Conservation (phyloP, 1,140 invertebrate genomes). For the Nebria ingens region DNA sequence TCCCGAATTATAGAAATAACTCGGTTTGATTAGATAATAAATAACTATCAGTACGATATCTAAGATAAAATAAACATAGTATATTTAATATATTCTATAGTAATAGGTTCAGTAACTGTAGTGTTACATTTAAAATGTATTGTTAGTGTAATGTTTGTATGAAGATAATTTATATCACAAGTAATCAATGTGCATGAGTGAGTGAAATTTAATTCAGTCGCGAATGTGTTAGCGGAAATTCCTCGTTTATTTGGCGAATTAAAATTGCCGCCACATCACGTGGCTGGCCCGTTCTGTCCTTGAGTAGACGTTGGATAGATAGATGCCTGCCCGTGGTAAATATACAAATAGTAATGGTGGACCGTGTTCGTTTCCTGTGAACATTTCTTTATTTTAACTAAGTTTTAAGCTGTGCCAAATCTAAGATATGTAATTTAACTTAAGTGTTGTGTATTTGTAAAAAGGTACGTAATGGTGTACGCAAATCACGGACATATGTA, state of each 20-base stretch:
- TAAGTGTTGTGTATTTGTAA: slow-evolving; percentile 6
- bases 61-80: too few species aligned
- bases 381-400: slow-evolving; percentile 5
- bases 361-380: slow-evolving; percentile 6
- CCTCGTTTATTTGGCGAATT: not conserved
- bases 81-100: too few species aligned
- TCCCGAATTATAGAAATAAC: too few species aligned
- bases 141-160: too few species aligned
- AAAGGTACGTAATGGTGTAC: not conserved
- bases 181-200: too few species aligned
- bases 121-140: too few species aligned
- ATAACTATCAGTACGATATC: too few species aligned
- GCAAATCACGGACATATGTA: not conserved
- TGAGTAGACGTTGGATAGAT: not conserved
- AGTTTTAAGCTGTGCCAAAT: slow-evolving; percentile 5
- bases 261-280: slow-evolving; percentile 7
- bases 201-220: too few species aligned
- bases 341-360: slow-evolving; percentile 12
- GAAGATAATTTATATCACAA: too few species aligned
- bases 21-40: too few species aligned
- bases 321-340: not conserved
- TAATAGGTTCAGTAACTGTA: too few species aligned
- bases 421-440: not conserved
- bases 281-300: slow-evolving; percentile 1
- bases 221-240: too few species aligned